Percentiles rank a stretch among this genome's conserved stretches.
Conservation (phyloP, 2,888 invertebrate species). For the Hypselothyrea guttata region DNA sequence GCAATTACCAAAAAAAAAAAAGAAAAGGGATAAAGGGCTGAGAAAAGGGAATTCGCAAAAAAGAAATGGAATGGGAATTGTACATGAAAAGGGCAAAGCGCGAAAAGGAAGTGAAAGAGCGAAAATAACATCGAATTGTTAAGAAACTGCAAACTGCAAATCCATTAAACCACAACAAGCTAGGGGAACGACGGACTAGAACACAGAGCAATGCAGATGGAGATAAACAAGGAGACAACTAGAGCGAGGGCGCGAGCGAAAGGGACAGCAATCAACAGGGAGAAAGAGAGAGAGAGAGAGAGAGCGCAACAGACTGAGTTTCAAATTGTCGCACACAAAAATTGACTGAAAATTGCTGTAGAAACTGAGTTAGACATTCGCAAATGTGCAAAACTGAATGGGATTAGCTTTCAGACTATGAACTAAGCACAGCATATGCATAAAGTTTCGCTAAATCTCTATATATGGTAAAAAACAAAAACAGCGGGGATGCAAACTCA, state of each 20-base stretch:
- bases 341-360: conserved; percentile 68
- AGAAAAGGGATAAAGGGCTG: conserved; percentile 7
- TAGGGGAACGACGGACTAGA: conserved; percentile 28
- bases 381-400: conserved; percentile 31
- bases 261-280: too few relatives aligned
- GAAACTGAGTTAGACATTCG: conserved; percentile 39
- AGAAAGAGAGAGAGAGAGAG: not conserved
- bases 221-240: not conserved
- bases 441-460: not conserved
- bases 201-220: not conserved
- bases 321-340: conserved; percentile 50
- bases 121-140: conserved; percentile 75
- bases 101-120: conserved; percentile 64
- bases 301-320: conserved; percentile 9
- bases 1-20: conserved; percentile 69
- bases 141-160: conserved; percentile 77
- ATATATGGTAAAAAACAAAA: not conserved
- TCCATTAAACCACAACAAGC: conserved; percentile 78
- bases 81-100: conserved; percentile 73
- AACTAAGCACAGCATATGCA: conserved; percentile 5
- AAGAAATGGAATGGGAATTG: conserved; percentile 31
- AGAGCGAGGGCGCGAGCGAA: not conserved
- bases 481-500: too few relatives aligned
- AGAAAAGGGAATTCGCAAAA: conserved; percentile 13
- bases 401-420: conserved; percentile 46